Conservation (phyloP, 2,113 vertebrate genomes). For the Tautogolabrus adspersus region DNA sequence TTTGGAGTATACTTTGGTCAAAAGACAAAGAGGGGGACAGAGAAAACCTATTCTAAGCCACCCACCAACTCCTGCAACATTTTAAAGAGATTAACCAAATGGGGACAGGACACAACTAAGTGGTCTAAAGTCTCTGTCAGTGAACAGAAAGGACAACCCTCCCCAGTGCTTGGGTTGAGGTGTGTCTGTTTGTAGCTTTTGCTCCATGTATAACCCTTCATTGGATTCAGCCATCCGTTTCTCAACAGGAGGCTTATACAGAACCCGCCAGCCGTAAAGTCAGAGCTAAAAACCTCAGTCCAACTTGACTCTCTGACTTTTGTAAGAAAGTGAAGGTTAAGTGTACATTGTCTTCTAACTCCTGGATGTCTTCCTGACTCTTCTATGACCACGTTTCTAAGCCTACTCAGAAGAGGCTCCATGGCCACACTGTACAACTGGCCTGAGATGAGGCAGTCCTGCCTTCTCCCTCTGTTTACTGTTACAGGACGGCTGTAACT, state of each 20-base stretch:
- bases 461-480: no score
- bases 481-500: no score
- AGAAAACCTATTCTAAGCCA: not conserved
- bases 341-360: no score
- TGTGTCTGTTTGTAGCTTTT: conserved; percentile 16
- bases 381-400: no score
- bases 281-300: not conserved
- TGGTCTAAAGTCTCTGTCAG: not conserved
- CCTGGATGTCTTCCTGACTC: no score
- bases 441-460: no score
- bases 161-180: not conserved
- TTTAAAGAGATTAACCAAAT: not conserved
- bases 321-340: not conserved
- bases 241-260: conserved; percentile 2
- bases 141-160: not conserved
- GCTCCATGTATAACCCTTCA: conserved; percentile 4
- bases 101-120: not conserved
- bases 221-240: not conserved
- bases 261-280: not conserved
- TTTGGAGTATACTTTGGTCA: not conserved
- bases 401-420: no score
- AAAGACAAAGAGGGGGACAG: not conserved
- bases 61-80: not conserved
- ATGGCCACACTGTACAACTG: no score
- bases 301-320: not conserved